Base-by-base conservation (phyloP, 2,888 invertebrate species). In the Gastracanthus pulcherrimus region DNA sequence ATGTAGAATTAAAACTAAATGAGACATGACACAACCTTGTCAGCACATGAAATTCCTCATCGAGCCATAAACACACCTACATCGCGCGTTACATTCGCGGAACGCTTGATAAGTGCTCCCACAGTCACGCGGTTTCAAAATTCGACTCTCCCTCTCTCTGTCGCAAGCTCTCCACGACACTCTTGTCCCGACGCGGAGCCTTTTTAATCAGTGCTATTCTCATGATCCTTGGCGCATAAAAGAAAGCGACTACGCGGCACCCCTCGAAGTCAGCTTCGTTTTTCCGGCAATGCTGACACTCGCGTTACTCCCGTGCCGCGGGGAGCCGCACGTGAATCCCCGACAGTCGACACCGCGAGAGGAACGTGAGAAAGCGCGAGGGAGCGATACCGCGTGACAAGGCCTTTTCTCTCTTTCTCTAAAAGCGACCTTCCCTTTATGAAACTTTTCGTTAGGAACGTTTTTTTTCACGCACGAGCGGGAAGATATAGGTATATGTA, bases 201-300 rank as follows among this genome's bases (percentile, higher is more conserved):
- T n/a, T 55, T 55, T 55, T 55, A 55, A 26, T 55, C 55, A 55
- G 26, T 26, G 55, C 55, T n/a, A n/a, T 55, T 55, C 55, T 55
- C 55, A 26, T 26, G 11, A 55, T 55, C 23, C n/a, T 26, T 55
- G 11, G 5, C 13, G 23, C 11, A 23, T 23, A 55, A 55, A 55
- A n/a, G n/a, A n/a, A n/a, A n/a, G n/a, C n/a, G n/a, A n/a, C n/a
- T n/a, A n/a, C 9, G 13, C 9, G 23, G 11, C 55, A 55, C 23
- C 55, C 23, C 26, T 19, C 34, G 16, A 4, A 7, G 62, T 36
- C 62, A 7, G 7, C 60, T 34, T 62, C 36, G 62, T 62, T 62
- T n/a, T 62, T 62, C 62, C 62, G 36, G 62, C 60, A 31, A 62
- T 34, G 60, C 62, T 62, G 62, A 62, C 62, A 19, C 62, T 16